Base-by-base conservation (phyloP, 2,888 invertebrate genomes). In the Idaea biselata region DNA sequence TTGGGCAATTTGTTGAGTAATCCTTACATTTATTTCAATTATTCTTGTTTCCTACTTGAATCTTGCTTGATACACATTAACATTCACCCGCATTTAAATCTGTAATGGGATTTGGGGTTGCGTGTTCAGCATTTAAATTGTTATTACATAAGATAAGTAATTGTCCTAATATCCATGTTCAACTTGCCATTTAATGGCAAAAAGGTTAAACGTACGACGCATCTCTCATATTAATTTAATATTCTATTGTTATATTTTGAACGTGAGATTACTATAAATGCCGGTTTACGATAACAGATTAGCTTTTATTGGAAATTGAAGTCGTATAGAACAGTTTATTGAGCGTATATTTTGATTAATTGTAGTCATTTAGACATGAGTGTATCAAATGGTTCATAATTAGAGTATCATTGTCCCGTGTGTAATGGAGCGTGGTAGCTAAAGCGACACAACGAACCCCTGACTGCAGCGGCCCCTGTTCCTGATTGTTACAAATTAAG, bases 1-100 rank as follows among this genome's bases (percentile, higher is more conserved):
- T 91, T 91, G 89, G 77, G 91, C 91, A 91, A 91, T 89, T 89
- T 89, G 90, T 91, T 81, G 88, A 89, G 88, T 91, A 91, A 92
- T 89, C 89, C 88, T 74, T 78, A 81, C 91, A 91, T 92, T 91
- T 89, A 87, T 92, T 91, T 91, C 91, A 91, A 91, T 92, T 91
- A 92, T 87, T 81, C 79, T 77, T 78, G 82, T 81, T 87, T 90
- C 87, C 89, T 83, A 79, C 83, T 84, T 86, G 79, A 82, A 76
- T 80, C 18, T 56, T 17, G 55, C 18, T 56, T 17, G 55, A 18
- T 56, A 18, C 56, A 14, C 55, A 55, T 83, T 83, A 44, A 44
- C 44, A 44, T 44, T 44, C 44, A 82, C 82, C 83, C 81, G 83
- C 77, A 84, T 84, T 84, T 77, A 81, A 83, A 81, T 78, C 74